Evolutionary conservation across 1,140 invertebrate species (phyloP).

Genomic region (Cotesia glomerata): DNA sequence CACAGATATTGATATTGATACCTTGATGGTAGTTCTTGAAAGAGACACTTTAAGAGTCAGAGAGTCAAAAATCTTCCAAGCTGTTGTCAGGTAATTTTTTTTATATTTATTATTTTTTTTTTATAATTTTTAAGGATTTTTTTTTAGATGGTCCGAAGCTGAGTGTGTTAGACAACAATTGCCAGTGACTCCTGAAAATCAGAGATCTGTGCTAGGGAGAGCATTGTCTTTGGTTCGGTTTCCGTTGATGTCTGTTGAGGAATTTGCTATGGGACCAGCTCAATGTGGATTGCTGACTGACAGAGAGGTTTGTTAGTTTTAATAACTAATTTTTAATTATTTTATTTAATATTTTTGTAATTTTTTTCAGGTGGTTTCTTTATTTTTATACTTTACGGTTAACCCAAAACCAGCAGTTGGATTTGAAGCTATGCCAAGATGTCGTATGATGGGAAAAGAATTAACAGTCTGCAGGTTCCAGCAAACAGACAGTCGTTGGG

Average conservation of each 20-base stretch:
- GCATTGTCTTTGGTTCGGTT: slow-evolving; percentile 80
- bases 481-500: slow-evolving; percentile 84
- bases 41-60: slow-evolving; percentile 82
- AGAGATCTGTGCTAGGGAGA: slow-evolving; percentile 71
- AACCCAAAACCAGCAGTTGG: slow-evolving; percentile 76
- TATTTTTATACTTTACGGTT: slow-evolving; percentile 85
- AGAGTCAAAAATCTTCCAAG: slow-evolving; percentile 83
- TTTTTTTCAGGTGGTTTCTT: slow-evolving; percentile 67
- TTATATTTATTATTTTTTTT: background rate
- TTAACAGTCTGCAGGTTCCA: slow-evolving; percentile 82
- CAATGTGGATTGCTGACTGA: slow-evolving; percentile 79
- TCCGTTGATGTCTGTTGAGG: slow-evolving; percentile 86
- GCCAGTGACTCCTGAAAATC: slow-evolving; percentile 73
- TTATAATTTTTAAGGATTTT: background rate
- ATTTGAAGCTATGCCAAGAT: slow-evolving; percentile 78
- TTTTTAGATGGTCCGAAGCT: slow-evolving; percentile 77
- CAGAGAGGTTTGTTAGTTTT: slow-evolving; percentile 63
- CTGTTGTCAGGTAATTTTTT: slow-evolving; percentile 63
- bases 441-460: slow-evolving; percentile 85
- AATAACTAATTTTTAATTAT: background rate
- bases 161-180: slow-evolving; percentile 76
- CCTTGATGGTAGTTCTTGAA: slow-evolving; percentile 79
- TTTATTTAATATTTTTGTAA: background rate
- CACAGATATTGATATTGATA: slow-evolving; percentile 85
- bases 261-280: slow-evolving; percentile 83